These are phyloP conservation scores for Herpailurus yagouaroundi DNA, from an alignment of 2,113 vertebrate species.

Conservation along the genomic window DNA sequence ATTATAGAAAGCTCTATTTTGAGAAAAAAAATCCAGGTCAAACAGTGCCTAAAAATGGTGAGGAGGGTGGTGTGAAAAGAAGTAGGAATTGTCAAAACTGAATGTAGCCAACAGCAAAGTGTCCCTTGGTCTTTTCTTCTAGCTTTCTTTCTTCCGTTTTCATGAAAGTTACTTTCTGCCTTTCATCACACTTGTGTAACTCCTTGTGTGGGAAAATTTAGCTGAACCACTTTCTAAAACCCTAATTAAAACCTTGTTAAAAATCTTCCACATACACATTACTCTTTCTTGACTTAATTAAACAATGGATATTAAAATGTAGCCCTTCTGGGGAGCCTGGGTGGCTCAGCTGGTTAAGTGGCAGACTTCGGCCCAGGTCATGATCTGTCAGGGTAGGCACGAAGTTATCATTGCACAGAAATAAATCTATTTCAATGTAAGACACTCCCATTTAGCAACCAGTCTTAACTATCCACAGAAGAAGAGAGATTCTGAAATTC, in stretches of 20 bases:
- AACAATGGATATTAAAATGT: not conserved
- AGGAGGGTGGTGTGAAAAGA: not conserved
- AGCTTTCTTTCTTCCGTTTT: not conserved
- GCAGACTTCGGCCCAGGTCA: too few species aligned
- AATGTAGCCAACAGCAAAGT: not conserved
- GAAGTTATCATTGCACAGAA: not conserved
- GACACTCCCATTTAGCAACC: not conserved
- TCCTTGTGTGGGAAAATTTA: not conserved
- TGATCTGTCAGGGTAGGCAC: not conserved
- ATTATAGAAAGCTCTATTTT: not conserved
- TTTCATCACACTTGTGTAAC: not conserved
- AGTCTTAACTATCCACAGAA: not conserved
- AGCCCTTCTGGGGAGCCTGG: not conserved
- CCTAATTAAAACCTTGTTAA: slow-evolving; percentile 12
- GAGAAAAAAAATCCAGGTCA: not conserved
- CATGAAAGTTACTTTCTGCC: not conserved
- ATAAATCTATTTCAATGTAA: not conserved
- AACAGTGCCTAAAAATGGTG: not conserved
- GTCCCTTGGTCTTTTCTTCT: not conserved
- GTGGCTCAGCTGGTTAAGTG: too few species aligned
- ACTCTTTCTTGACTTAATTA: not conserved
- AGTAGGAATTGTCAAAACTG: not conserved
- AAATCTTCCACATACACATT: not conserved
- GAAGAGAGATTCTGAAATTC: not conserved
- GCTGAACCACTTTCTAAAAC: not conserved